A percentile compares a stretch with the other conserved stretches of the same genome.
Evolutionary conservation across 2,113 vertebrate genomes (phyloP).

Genomic region (Bujurquina vittata): DNA sequence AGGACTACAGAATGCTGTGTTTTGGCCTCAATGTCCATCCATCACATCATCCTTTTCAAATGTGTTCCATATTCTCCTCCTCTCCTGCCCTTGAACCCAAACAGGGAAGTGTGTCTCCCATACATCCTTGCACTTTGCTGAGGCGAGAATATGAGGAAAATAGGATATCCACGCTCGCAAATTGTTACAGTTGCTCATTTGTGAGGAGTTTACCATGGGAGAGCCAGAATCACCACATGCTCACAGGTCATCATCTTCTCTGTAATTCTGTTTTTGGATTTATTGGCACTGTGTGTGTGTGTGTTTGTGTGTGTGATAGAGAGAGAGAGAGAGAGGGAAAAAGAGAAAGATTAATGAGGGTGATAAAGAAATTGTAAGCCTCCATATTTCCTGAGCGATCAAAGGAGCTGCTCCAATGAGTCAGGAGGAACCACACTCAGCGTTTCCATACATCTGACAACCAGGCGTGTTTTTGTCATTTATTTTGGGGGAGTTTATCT

Average conservation of each 20-base stretch:
- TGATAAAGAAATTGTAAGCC: slow-evolving; percentile 50
- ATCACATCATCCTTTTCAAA: not conserved
- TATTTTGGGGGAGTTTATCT: slow-evolving; percentile 26
- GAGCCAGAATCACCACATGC: slow-evolving; percentile 37
- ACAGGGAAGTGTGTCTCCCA: slow-evolving; percentile 14
- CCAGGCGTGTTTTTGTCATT: not conserved
- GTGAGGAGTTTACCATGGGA: not conserved
- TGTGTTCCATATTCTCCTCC: not conserved
- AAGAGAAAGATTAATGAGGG: slow-evolving; percentile 39
- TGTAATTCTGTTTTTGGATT: slow-evolving; percentile 39
- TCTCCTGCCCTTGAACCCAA: slow-evolving; percentile 19
- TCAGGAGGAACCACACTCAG: slow-evolving; percentile 37
- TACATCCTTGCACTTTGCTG: not conserved
- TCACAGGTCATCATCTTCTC: slow-evolving; percentile 39
- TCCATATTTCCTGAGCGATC: slow-evolving; percentile 49
- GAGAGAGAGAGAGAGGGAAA: slow-evolving; percentile 26
- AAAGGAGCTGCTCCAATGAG: slow-evolving; percentile 46
- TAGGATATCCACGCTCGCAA: not conserved
- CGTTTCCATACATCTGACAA: slow-evolving; percentile 12
- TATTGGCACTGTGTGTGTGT: slow-evolving; percentile 22
- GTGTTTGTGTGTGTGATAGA: not conserved
- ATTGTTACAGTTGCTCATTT: not conserved
- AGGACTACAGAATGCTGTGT: not conserved
- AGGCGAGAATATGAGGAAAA: not conserved
- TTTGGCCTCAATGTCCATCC: not conserved